Evolutionary conservation across 2,888 invertebrate genomes (phyloP).

Genomic region (Nephrotoma flavescens): DNA sequence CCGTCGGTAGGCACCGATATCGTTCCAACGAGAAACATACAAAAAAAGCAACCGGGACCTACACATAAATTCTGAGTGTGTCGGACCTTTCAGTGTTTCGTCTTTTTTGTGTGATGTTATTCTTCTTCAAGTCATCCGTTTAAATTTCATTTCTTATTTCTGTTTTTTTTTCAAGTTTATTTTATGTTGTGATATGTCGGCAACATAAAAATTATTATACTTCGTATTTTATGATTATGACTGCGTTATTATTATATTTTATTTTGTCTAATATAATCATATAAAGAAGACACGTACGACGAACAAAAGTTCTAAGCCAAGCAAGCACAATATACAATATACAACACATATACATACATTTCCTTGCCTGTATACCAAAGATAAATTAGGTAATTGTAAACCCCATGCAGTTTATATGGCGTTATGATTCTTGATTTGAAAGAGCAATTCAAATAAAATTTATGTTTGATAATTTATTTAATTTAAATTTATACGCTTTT

Average conservation of each 20-base stretch:
- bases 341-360: not conserved
- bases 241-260: not conserved
- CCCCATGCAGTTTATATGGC: slow-evolving; percentile 21
- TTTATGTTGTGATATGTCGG: slow-evolving; percentile 1
- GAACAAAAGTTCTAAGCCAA: not conserved
- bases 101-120: not conserved
- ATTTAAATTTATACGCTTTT: not conserved
- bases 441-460: slow-evolving; percentile 4
- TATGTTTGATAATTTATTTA: slow-evolving; percentile 4
- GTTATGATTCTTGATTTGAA: slow-evolving; percentile 15
- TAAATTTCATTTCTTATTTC: not conserved
- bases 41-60: not conserved
- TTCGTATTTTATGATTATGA: not conserved
- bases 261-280: not conserved
- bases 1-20: not conserved
- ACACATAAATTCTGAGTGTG: not conserved
- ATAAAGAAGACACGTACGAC: not conserved
- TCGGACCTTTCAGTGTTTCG: not conserved
- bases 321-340: not conserved
- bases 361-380: slow-evolving; percentile 9
- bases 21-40: not conserved
- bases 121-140: not conserved
- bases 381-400: slow-evolving; percentile 22
- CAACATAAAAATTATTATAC: slow-evolving; percentile 1
- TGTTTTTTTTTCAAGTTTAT: not conserved